Evolutionary conservation across 2,113 vertebrate species (phyloP), one percentile per base, ranked within the genome.

Genomic region (Megaleporinus macrocephalus): DNA sequence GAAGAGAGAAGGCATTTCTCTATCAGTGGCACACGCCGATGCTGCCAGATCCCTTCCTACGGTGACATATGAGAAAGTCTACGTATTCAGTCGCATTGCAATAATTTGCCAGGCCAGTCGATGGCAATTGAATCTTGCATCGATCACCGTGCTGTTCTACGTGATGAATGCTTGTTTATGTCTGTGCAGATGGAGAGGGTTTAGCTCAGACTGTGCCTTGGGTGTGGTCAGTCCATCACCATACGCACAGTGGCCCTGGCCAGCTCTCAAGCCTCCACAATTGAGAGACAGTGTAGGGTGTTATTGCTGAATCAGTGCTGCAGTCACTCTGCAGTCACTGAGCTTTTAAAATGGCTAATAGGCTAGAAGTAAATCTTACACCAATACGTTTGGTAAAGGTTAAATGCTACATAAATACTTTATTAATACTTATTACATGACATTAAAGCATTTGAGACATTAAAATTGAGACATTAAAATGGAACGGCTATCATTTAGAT

Each of bases 161-260:
- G 49, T 89, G 89, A 92, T 88, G 85, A 89, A 90, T 89, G 65
- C 66, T 69, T 89, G 75, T 89, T 91, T 85, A 79, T 90, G 62
- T 73, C 30, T 69, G 75, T 78, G 68, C 44, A 72, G 66, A 33
- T 76, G 68, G 63, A 69, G 18, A 16, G 29, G 24, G 74, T 15
- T 68, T 18, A 13, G 61, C 55, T 11, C 49, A 55, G n/a, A 33
- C 69, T 78, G 70, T 26, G 47, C 51, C 66, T 36, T 29, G 61
- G 76, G 76, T 59, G 72, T 79, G 62, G 30, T 74, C 71, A 65
- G 24, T 18, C 15, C 24, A 53, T 14, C 41, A 12, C 66, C 20
- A 74, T 51, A 41, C 47, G 36, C 26, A 73, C 61, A 55, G n/a
- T 30, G 30, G 51, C 24, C 24, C 24, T 75, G n/a, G 30, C 71